A percentile compares a stretch with the other conserved stretches of the same genome.
Evolutionary conservation across 1,140 invertebrate species (phyloP).

Genomic region (Chionoecetes opilio): DNA sequence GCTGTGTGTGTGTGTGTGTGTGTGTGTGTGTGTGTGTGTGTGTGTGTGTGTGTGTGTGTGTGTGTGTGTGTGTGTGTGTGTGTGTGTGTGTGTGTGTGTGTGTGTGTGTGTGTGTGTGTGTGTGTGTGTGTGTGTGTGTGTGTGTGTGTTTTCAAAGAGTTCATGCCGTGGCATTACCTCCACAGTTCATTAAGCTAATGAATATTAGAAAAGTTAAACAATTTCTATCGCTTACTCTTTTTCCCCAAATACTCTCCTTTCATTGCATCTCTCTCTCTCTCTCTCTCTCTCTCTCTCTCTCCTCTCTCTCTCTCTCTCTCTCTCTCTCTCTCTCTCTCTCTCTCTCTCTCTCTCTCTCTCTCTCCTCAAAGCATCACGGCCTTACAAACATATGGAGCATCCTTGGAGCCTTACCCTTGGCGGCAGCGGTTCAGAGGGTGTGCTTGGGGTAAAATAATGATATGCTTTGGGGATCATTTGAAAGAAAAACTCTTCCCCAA

Average conservation of each 20-base stretch:
- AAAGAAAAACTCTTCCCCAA: background rate
- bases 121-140: background rate
- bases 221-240: background rate
- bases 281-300: background rate
- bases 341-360: conserved; percentile 31
- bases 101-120: background rate
- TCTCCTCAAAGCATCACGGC: background rate
- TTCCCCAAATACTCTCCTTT: background rate
- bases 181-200: conserved; percentile 21
- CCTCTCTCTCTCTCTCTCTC: background rate
- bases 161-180: background rate
- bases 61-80: background rate
- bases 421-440: background rate
- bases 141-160: background rate
- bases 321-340: conserved; percentile 21
- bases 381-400: background rate
- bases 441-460: background rate
- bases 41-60: conserved; percentile 32
- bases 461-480: background rate
- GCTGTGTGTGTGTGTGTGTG: too few species aligned
- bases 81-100: background rate
- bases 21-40: conserved; percentile 32
- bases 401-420: background rate
- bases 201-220: conserved; percentile 31
- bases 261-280: background rate